Evolutionary conservation across 2,888 invertebrate species (phyloP).

Genomic region (Pogonocherus hispidulus): DNA sequence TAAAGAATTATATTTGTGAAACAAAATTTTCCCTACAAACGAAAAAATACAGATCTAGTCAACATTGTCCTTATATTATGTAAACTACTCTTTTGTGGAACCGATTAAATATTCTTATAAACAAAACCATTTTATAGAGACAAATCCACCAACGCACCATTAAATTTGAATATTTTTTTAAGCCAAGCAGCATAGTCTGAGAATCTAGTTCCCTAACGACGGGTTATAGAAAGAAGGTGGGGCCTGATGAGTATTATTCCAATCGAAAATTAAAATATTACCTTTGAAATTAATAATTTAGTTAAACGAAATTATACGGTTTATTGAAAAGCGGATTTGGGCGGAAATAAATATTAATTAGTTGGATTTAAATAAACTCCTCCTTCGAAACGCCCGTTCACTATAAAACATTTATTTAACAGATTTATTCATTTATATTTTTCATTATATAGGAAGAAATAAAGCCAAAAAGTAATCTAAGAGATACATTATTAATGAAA

Average conservation of each 20-base stretch:
- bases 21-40: neutral
- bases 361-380: constrained; percentile 25
- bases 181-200: neutral
- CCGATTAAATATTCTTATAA: neutral
- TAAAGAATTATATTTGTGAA: neutral
- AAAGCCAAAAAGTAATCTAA: too few relatives aligned
- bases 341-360: constrained; percentile 15
- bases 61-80: neutral
- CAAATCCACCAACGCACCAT: neutral
- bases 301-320: constrained; percentile 6
- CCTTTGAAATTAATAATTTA: neutral
- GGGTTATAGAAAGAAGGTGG: neutral
- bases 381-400: constrained; percentile 18
- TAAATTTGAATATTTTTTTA: neutral
- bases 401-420: constrained; percentile 17
- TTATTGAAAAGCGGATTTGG: constrained; percentile 15
- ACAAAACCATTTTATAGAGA: neutral
- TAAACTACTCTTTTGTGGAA: neutral
- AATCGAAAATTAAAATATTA: constrained; percentile 4
- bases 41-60: neutral
- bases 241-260: constrained; percentile 8
- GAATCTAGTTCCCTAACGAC: neutral
- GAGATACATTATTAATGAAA: too few relatives aligned
- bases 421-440: neutral
- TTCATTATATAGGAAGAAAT: too few relatives aligned